phyloP scores from a whole-genome alignment of 2,113 vertebrate species.

The Pipra filicauda region DNA sequence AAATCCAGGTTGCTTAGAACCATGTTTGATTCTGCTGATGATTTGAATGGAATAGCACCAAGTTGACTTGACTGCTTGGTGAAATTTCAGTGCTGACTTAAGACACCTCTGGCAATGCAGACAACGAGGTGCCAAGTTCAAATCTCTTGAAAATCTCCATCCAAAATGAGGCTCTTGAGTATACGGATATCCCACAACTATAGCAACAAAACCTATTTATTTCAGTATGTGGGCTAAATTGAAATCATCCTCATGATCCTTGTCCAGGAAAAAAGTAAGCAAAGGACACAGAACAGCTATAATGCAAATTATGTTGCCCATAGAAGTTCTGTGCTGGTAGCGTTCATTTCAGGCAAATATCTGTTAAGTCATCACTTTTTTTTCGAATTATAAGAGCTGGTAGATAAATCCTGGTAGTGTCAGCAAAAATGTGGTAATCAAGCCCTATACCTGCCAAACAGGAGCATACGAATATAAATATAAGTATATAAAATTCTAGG shows the following conservation, averaged over 20 bases:
- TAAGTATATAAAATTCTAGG: neutral
- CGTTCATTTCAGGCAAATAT: neutral
- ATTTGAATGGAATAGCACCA: neutral
- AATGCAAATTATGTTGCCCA: neutral
- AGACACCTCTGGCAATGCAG: neutral
- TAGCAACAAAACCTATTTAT: neutral
- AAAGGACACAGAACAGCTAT: neutral
- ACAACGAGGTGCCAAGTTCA: neutral
- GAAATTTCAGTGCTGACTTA: neutral
- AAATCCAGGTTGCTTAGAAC: neutral
- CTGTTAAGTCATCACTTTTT: neutral
- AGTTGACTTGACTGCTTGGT: neutral
- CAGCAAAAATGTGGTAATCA: conserved; percentile 14
- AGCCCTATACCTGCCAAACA: neutral
- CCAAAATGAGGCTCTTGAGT: neutral
- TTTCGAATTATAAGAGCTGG: conserved; percentile 9
- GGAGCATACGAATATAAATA: conserved; percentile 27
- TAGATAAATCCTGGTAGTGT: neutral
- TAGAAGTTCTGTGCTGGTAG: neutral
- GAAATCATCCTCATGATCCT: neutral
- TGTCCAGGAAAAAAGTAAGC: neutral
- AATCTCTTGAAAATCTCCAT: neutral
- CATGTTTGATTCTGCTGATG: neutral
- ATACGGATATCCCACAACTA: neutral
- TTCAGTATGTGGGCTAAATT: neutral